Base-by-base conservation (phyloP, 1,140 invertebrate genomes). In the Cotesia chilonis region DNA sequence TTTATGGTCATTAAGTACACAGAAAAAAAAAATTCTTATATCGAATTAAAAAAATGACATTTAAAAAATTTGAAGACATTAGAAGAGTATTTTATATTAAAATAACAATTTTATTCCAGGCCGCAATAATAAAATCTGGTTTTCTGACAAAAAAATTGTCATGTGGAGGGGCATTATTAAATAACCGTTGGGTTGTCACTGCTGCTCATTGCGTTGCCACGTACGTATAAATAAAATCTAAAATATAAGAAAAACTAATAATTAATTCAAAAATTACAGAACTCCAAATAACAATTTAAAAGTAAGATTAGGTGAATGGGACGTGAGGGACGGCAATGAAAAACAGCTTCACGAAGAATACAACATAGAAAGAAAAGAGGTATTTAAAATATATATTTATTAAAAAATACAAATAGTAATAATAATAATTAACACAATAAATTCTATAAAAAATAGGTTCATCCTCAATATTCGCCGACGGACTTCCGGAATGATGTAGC, bases 401-500 rank as follows among this genome's bases (percentile, higher is more conserved):
- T 67, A 41, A 12, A 14, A 67, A 64, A 64, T 64, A 38, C 7
- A 14, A 38, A 6, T 4, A 20, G 10, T 28, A 28, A 28, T 28
- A 28, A 10, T 38, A 47, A 38, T 47, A 4, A 41, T 65, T 41
- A 14, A 65, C 10, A 14, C 14, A 14, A 28, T 70, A 47, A 10
- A 52, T 14, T 54, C 52, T 67, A 10, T 54, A 60, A 64, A 74
- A 78, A 75, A 55, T 74, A 90, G 89, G 89, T 91, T 17, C 95
- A 97, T 85, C 95, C 95, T 0, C 89, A 93, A 54, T 97, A 96
- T 84, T 94, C 95, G 75, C 92, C 95, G 0, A 91, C 92, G 0
- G 95, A 96, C 86, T 96, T 96, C 78, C 91, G 93, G 75, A 96
- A 97, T 80, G 96, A 98, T 78, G 91, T 98, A 4, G 95, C 95